Percentiles rank a stretch among this genome's conserved stretches.
These are phyloP conservation scores for Silurus meridionalis DNA, from an alignment of 2,113 vertebrate species.

Conservation along the genomic window DNA sequence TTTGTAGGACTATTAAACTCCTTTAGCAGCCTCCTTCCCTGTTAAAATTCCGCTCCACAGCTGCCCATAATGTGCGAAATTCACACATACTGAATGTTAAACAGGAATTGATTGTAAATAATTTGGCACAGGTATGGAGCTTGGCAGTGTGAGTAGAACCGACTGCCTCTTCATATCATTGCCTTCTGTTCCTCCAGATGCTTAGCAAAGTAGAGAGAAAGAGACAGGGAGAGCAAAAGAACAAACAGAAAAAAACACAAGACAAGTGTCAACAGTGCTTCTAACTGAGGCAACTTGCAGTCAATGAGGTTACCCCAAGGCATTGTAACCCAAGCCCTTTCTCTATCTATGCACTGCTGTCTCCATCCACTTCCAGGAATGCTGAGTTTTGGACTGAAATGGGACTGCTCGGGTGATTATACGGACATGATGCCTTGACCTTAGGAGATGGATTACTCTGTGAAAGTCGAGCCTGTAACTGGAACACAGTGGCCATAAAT, in stretches of 20 bases:
- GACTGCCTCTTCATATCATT: constrained; percentile 62
- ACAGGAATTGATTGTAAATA: constrained; percentile 77
- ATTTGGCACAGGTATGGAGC: constrained; percentile 71
- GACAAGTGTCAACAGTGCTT: constrained; percentile 65
- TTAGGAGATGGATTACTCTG: constrained; percentile 56
- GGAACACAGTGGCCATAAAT: constrained; percentile 60
- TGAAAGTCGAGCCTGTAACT: constrained; percentile 62
- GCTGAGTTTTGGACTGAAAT: constrained; percentile 47
- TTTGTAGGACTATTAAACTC: constrained; percentile 16
- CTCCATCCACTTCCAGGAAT: constrained; percentile 64
- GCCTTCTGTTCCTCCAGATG: constrained; percentile 74
- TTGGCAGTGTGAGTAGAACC: constrained; percentile 64
- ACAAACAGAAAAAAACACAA: neutral
- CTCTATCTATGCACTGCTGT: constrained; percentile 39
- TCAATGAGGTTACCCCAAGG: constrained; percentile 32
- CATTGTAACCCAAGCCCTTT: constrained; percentile 61
- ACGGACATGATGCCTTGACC: constrained; percentile 63
- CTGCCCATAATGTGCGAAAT: constrained; percentile 42
- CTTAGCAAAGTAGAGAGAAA: constrained; percentile 39
- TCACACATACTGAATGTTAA: constrained; percentile 68
- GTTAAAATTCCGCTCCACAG: constrained; percentile 65
- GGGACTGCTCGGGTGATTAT: constrained; percentile 64
- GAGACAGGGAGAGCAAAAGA: neutral
- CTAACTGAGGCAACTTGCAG: constrained; percentile 14
- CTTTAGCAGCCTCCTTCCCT: constrained; percentile 9